Evolutionary conservation across 2,888 invertebrate species (phyloP), one percentile per base, ranked within the genome.

Genomic region (Drosophila stalkeri): DNA sequence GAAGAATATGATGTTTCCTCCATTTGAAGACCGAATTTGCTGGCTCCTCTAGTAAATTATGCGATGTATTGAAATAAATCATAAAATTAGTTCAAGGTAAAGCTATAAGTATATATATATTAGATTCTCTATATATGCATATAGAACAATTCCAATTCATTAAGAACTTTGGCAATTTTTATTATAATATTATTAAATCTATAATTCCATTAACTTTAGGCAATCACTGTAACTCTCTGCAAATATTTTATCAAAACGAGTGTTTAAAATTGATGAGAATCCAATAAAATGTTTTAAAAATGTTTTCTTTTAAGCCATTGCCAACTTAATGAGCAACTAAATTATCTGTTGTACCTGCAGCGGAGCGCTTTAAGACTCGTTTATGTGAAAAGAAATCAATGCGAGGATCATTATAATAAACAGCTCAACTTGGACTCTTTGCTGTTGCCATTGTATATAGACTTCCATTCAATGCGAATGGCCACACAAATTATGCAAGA

Each of bases 401-500:
- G 37, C 5, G 16, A 39, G 54, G 54, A 18, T 54, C 39, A 54
- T 23, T 54, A 39, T 4, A 54, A 54, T 54, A 54, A 54, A 27
- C 54, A 16, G 54, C 39, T 54, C 54, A 23, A 8, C 3, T 12
- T 18, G 33, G 18, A 37, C 35, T 52, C 12, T 37, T 35, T 3
- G 20, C 14, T 52, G 1, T 20, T 4, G 14, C 20, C 52, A 35
- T 52, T 65, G n/a, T 16, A 18, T 35, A 16, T 14, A 16, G 7
- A 16, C 12, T 39, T 12, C 12, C 39, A 39, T 37, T 12, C 12
- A 4, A 39, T n/a, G 5, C n/a, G 20, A 62, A 43, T 65, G 20
- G 51, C 33, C 14, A 11, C 14, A n/a, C 33, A 41, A 60, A 49
- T 64, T 59, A 49, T 64, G 60, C 41, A 20, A 60, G 60, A 49